A percentile compares a stretch with the other conserved stretches of the same genome.
phyloP scores from a whole-genome alignment of 2,888 invertebrate species.

The Phyllotreta striolata region DNA sequence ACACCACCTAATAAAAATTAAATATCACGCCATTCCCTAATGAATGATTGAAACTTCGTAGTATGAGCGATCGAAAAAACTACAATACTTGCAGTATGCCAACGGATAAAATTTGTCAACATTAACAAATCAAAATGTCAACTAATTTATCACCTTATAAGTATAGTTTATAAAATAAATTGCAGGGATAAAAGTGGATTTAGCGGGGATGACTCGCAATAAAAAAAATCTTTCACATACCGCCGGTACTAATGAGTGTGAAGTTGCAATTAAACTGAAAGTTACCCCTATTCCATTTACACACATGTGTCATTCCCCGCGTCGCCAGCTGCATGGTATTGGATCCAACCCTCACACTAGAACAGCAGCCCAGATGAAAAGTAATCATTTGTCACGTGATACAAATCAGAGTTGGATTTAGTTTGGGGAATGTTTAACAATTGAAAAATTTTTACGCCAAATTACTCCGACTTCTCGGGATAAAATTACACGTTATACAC shows the following conservation, averaged over 20 bases:
- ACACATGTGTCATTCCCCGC: slow-evolving; percentile 40
- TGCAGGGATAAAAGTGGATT: not conserved
- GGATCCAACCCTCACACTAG: slow-evolving; percentile 39
- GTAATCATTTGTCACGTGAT: slow-evolving; percentile 36
- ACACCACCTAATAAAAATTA: slow-evolving; percentile 34
- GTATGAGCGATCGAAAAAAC: slow-evolving; percentile 4
- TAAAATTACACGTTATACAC: too few relatives aligned
- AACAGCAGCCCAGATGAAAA: slow-evolving; percentile 33
- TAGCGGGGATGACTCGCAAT: not conserved
- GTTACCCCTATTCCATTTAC: slow-evolving; percentile 36
- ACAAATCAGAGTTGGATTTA: slow-evolving; percentile 23
- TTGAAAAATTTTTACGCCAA: too few relatives aligned
- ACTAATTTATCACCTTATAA: too few relatives aligned
- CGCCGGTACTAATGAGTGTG: slow-evolving; percentile 31
- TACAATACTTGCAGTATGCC: too few relatives aligned
- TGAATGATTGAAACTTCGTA: slow-evolving; percentile 17
- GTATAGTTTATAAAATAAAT: not conserved
- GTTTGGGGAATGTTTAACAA: not conserved
- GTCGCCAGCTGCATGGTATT: slow-evolving; percentile 42
- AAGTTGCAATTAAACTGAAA: slow-evolving; percentile 36
- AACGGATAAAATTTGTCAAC: too few relatives aligned
- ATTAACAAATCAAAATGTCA: too few relatives aligned
- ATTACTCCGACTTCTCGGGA: too few relatives aligned
- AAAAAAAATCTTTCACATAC: slow-evolving; percentile 7
- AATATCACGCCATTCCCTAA: slow-evolving; percentile 31